A percentile compares a stretch with the other conserved stretches of the same genome.
Conservation (phyloP, 2,797 vertebrate genomes). For the Pithecia hirsuta region DNA sequence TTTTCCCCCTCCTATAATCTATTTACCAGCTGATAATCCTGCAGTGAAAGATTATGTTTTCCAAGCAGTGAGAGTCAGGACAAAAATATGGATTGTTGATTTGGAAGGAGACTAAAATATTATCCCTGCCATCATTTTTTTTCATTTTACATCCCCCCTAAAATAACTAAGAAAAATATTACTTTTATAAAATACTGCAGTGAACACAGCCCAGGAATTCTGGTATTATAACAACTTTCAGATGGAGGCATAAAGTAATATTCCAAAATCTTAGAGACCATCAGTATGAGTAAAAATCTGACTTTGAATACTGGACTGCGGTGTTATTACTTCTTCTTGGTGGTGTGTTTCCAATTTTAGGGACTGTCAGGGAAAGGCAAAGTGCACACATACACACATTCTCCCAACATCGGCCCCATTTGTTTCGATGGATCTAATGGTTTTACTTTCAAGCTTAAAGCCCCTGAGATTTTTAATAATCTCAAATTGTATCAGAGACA, state of each 20-base stretch:
- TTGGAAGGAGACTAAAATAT: conserved; percentile 69
- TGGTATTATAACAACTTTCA: conserved; percentile 81
- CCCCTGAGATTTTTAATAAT: conserved; percentile 81
- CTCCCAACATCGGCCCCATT: conserved; percentile 76
- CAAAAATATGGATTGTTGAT: conserved; percentile 62
- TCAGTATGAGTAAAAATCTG: conserved; percentile 81
- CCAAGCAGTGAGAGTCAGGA: neutral
- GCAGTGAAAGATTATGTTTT: neutral
- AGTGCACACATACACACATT: conserved; percentile 51
- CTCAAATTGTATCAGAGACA: conserved; percentile 81
- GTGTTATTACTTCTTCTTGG: conserved; percentile 81
- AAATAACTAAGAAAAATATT: conserved; percentile 62
- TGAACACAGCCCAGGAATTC: conserved; percentile 71
- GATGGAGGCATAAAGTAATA: conserved; percentile 80
- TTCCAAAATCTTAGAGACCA: conserved; percentile 84
- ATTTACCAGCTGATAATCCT: conserved; percentile 37
- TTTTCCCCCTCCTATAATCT: neutral
- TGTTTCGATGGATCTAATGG: conserved; percentile 80
- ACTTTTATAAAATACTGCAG: conserved; percentile 71
- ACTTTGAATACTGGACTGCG: conserved; percentile 80
- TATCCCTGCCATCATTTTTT: conserved; percentile 54
- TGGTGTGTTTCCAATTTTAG: conserved; percentile 83
- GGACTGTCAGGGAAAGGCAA: conserved; percentile 68
- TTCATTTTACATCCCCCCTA: neutral
- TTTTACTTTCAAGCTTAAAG: conserved; percentile 83